These are phyloP conservation scores for Emys orbicularis DNA, from an alignment of 2,797 vertebrate genomes.

Conservation along the genomic window DNA sequence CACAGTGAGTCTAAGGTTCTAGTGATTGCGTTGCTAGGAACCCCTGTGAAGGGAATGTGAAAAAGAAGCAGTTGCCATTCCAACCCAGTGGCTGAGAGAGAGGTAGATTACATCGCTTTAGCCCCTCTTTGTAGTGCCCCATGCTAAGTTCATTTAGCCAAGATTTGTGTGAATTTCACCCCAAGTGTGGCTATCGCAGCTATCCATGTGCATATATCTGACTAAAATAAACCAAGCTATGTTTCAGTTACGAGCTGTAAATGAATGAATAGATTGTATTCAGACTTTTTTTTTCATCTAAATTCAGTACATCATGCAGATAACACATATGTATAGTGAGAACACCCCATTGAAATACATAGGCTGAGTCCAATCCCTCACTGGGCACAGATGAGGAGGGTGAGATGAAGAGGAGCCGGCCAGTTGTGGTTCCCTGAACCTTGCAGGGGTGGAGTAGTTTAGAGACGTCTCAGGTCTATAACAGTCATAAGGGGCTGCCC, in stretches of 20 bases:
- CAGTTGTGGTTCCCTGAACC: background rate
- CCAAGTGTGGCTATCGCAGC: background rate
- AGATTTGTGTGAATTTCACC: conserved; percentile 9
- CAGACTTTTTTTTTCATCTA: background rate
- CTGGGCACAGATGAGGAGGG: background rate
- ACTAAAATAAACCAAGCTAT: background rate
- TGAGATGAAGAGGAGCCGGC: background rate
- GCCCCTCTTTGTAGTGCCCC: background rate
- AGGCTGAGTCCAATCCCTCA: background rate
- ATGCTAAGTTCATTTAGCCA: background rate
- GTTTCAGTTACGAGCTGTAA: background rate
- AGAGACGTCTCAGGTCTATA: rapidly evolving
- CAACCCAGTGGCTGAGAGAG: background rate
- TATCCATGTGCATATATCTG: too few species aligned
- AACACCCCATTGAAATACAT: background rate
- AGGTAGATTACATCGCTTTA: conserved; percentile 30
- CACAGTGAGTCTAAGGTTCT: background rate
- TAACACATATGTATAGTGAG: background rate
- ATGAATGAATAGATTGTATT: background rate
- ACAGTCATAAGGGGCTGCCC: rapidly evolving
- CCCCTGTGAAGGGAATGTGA: background rate
- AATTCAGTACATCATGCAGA: background rate
- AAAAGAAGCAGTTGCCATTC: background rate
- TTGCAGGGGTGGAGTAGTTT: background rate
- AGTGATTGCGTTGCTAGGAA: background rate